phyloP scores from a whole-genome alignment of 2,888 invertebrate genomes.

The Ischnura elegans region DNA sequence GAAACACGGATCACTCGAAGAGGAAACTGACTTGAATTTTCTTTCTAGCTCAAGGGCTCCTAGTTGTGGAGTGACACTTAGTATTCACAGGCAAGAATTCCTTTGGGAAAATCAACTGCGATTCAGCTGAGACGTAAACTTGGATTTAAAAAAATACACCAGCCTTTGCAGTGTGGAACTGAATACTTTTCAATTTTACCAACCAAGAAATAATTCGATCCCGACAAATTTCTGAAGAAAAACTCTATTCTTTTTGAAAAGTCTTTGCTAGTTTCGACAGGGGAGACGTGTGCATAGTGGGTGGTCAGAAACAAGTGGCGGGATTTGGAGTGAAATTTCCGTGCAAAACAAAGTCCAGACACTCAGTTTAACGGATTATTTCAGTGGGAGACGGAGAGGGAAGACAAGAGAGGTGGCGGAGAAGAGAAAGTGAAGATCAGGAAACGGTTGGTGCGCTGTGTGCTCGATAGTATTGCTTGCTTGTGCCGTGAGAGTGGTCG shows the following conservation, averaged over 20 bases:
- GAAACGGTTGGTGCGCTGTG: neutral
- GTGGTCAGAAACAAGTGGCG: neutral
- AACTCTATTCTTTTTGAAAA: neutral
- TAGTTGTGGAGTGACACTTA: too few species aligned
- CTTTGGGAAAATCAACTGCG: too few species aligned
- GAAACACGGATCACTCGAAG: neutral
- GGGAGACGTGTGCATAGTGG: neutral
- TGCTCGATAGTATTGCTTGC: conserved; percentile 50
- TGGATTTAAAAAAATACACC: too few species aligned
- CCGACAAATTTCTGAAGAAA: neutral
- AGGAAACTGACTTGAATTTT: neutral
- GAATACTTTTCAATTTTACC: neutral
- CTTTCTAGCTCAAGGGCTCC: too few species aligned
- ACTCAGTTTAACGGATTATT: neutral
- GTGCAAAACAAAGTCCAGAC: neutral
- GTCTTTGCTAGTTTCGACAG: neutral
- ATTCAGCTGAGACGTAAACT: too few species aligned
- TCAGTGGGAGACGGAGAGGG: neutral
- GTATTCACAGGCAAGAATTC: too few species aligned
- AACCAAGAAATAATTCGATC: neutral
- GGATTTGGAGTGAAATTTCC: neutral
- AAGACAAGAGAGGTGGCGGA: neutral
- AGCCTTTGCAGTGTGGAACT: too few species aligned
- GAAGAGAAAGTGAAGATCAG: conserved; percentile 61
- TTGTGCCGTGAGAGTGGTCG: conserved; percentile 46